Evolutionary conservation across 2,797 vertebrate species (phyloP).

Genomic region (Muscicapa striata): DNA sequence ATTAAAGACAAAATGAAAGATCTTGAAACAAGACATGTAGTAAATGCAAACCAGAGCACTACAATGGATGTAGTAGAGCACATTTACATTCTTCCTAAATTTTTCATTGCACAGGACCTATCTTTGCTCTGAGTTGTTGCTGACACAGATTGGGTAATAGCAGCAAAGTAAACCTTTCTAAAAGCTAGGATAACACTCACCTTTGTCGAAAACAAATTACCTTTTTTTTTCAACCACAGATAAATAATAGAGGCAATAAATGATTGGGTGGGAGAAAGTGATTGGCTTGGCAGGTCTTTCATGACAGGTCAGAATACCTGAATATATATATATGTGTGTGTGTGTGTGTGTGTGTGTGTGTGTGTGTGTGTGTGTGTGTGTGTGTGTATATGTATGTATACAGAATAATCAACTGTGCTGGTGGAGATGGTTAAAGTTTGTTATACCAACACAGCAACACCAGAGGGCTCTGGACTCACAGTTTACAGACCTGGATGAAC

Average conservation of each 20-base stretch:
- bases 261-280: neutral
- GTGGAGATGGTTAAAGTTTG: neutral
- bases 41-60: neutral
- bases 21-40: neutral
- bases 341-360: too few relatives aligned
- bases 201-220: neutral
- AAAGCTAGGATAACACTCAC: neutral
- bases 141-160: neutral
- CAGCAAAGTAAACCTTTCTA: neutral
- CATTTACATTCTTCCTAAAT: neutral
- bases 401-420: too few relatives aligned
- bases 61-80: neutral
- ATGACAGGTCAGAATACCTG: neutral
- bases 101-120: neutral
- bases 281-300: neutral
- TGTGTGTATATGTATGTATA: too few relatives aligned
- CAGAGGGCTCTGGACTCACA: slow-evolving; percentile 32
- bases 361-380: too few relatives aligned
- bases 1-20: neutral
- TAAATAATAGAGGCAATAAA: neutral
- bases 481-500: neutral
- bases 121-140: neutral
- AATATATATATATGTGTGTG: too few relatives aligned
- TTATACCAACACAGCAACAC: neutral
- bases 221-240: neutral